Evolutionary conservation across 2,113 vertebrate species (phyloP).

Genomic region (Procavia capensis): DNA sequence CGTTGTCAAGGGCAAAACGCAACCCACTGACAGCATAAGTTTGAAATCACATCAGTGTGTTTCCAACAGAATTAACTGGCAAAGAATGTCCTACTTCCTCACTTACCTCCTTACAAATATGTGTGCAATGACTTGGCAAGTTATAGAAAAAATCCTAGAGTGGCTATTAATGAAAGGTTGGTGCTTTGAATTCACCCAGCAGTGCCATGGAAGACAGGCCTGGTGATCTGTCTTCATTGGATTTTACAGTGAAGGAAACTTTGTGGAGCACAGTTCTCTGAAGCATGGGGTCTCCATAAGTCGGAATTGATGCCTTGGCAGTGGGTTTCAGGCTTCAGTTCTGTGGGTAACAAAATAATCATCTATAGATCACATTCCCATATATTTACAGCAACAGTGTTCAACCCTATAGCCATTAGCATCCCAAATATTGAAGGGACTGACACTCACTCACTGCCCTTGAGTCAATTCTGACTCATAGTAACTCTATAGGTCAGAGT

Average conservation of each 20-base stretch:
- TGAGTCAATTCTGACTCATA: too few relatives aligned
- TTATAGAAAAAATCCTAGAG: too few relatives aligned
- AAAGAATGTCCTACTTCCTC: not conserved
- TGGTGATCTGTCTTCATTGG: too few relatives aligned
- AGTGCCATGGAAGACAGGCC: too few relatives aligned
- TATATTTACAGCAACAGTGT: not conserved
- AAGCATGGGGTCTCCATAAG: not conserved
- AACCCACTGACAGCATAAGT: not conserved
- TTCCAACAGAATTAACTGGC: not conserved
- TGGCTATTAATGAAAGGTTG: too few relatives aligned
- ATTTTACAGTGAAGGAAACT: too few relatives aligned
- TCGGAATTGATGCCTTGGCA: not conserved
- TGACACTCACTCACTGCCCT: too few relatives aligned
- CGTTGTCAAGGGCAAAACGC: rapidly evolving
- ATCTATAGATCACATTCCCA: not conserved
- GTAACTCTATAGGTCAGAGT: too few relatives aligned
- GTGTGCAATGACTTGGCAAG: too few relatives aligned
- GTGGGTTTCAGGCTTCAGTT: too few relatives aligned
- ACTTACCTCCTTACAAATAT: not conserved
- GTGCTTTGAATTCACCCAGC: too few relatives aligned
- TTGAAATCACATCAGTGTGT: not conserved
- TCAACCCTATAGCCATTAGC: rapidly evolving
- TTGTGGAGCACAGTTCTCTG: too few relatives aligned
- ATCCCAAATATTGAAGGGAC: not conserved
- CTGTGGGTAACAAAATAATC: not conserved